These are phyloP conservation scores for Tokudaia muenninki DNA, from an alignment of 2,797 vertebrate genomes.

Conservation along the genomic window DNA sequence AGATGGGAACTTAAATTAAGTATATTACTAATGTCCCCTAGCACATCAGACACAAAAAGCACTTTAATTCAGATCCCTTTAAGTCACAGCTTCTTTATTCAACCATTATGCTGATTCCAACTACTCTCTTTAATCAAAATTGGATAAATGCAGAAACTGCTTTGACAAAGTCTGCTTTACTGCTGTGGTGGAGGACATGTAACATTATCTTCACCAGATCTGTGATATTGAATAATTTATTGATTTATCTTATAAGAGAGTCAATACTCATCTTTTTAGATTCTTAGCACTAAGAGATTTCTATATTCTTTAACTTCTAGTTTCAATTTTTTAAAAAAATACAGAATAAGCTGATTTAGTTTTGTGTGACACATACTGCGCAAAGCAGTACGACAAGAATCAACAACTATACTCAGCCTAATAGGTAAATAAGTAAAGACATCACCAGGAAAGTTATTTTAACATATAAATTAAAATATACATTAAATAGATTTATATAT, in stretches of 20 bases:
- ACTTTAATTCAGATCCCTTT: slow-evolving; percentile 26
- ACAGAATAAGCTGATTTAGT: not conserved
- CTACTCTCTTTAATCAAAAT: not conserved
- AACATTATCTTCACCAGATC: not conserved
- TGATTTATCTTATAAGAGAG: not conserved
- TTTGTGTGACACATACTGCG: not conserved
- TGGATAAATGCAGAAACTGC: not conserved
- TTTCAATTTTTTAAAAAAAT: slow-evolving; percentile 13
- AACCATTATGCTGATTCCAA: not conserved
- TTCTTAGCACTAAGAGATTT: not conserved
- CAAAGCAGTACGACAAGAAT: not conserved
- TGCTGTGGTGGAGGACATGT: not conserved
- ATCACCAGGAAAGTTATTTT: not conserved
- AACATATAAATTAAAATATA: no score
- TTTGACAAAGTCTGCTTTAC: not conserved
- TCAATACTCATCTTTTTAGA: not conserved
- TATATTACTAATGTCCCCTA: not conserved
- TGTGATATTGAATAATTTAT: not conserved
- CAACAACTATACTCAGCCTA: not conserved
- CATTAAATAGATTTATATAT: no score
- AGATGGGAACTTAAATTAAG: slow-evolving; percentile 57
- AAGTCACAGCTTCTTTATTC: not conserved
- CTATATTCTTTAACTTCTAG: slow-evolving; percentile 21
- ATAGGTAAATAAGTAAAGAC: not conserved
- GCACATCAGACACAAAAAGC: not conserved